Evolutionary conservation across 1,140 invertebrate genomes (phyloP).

Genomic region (Drosophila oshimai): DNA sequence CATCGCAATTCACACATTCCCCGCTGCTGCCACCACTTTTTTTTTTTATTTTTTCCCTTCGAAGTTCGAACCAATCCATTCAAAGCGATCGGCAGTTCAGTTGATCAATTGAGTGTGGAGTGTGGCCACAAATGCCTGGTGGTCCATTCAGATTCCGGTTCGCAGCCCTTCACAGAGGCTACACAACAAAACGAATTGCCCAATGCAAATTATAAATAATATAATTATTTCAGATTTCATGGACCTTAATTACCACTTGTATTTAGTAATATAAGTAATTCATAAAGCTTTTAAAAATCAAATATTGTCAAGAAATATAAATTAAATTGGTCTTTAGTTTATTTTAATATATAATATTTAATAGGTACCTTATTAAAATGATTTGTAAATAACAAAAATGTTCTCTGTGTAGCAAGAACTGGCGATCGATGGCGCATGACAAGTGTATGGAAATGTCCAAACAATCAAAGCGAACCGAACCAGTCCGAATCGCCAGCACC

Average conservation of each 20-base stretch:
- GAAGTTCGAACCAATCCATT: slow-evolving; percentile 1
- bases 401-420: neutral
- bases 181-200: neutral
- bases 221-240: too few species aligned
- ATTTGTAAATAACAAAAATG: too few species aligned
- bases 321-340: too few species aligned
- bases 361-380: too few species aligned
- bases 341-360: neutral
- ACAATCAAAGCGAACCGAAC: slow-evolving; percentile 29
- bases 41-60: too few species aligned
- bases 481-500: slow-evolving; percentile 12
- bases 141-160: slow-evolving; percentile 23
- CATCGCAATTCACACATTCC: slow-evolving; percentile 48
- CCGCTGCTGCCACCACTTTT: neutral
- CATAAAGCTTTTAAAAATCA: too few species aligned
- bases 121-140: slow-evolving; percentile 25
- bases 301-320: too few species aligned
- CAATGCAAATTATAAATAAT: neutral
- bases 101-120: slow-evolving; percentile 47
- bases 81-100: slow-evolving; percentile 33
- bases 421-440: slow-evolving; percentile 34
- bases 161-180: slow-evolving; percentile 37
- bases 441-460: slow-evolving; percentile 59
- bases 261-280: too few species aligned
- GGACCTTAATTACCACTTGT: too few species aligned